Evolutionary conservation across 1,140 invertebrate genomes (phyloP), one percentile per base, ranked within the genome.

Genomic region (Ephestia elutella): DNA sequence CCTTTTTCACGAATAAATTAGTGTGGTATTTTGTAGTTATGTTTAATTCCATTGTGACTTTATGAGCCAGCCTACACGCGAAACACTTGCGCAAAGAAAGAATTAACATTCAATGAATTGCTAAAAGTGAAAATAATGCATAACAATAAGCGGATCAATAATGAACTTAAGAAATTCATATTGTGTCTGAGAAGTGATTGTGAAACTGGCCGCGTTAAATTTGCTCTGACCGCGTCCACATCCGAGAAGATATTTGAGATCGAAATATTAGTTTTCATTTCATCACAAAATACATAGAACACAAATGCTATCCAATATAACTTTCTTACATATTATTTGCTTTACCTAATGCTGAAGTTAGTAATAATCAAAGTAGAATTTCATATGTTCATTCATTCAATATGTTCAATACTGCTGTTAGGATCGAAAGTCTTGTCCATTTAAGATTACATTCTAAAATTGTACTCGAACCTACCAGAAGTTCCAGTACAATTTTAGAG

Each of bases 261-360:
- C 57, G 50, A 64, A 57, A 62, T 80, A 80, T 79, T 79, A 64
- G 62, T 73, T 82, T 80, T 79, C 79, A 78, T 74, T 57, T 25
- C 59, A 53, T 65, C 59, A 55, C 54, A 28, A 60, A 68, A 73
- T 68, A 75, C 70, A 65, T 70, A 80, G 49, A 21, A 21, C 13
- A 7, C 49, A 50, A 9, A 19, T 19, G 48, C 15, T 7, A 25
- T 25, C 21, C 7, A 25, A 2, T 32, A 10, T 10, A 32, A 3
- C 25, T 28, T 28, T 28, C 25, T 28, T n/a, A n/a, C n/a, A n/a
- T n/a, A n/a, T n/a, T n/a, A n/a, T n/a, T n/a, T n/a, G n/a, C n/a
- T n/a, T n/a, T n/a, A n/a, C n/a, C n/a, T n/a, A n/a, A n/a, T n/a
- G n/a, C n/a, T n/a, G n/a, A n/a, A n/a, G n/a, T n/a, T n/a, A n/a